phyloP scores from a whole-genome alignment of 2,113 vertebrate genomes.

The Himantopus leucocephalus region DNA sequence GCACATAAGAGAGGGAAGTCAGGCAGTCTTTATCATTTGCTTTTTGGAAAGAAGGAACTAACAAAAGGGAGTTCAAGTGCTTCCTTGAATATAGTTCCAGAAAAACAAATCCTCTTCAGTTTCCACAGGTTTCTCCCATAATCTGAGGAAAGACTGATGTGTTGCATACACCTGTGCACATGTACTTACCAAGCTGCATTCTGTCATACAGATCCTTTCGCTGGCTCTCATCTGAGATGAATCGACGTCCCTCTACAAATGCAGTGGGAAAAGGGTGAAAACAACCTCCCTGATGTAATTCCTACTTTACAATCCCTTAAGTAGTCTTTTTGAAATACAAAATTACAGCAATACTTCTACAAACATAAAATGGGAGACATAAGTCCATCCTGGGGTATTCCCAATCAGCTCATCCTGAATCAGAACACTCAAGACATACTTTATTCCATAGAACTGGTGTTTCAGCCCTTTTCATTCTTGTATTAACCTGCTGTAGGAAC shows the following conservation, averaged over 20 bases:
- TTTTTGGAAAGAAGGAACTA: not conserved
- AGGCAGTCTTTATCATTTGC: not conserved
- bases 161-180: too few relatives aligned
- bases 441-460: not conserved
- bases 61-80: not conserved
- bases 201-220: constrained; percentile 81
- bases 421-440: not conserved
- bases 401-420: not conserved
- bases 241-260: constrained; percentile 87
- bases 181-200: constrained; percentile 80
- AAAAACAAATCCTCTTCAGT: not conserved
- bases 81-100: not conserved
- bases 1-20: not conserved
- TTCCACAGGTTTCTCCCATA: not conserved
- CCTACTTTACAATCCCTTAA: not conserved
- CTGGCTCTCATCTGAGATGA: constrained; percentile 85
- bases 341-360: not conserved
- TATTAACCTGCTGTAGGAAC: not conserved
- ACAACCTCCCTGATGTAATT: not conserved
- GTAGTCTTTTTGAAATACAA: not conserved
- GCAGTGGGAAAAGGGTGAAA: not conserved
- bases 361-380: not conserved
- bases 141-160: not conserved
- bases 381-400: not conserved
- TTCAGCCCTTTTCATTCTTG: not conserved